phyloP scores from a whole-genome alignment of 2,113 vertebrate species.

The Heterotilapia buettikoferi region DNA sequence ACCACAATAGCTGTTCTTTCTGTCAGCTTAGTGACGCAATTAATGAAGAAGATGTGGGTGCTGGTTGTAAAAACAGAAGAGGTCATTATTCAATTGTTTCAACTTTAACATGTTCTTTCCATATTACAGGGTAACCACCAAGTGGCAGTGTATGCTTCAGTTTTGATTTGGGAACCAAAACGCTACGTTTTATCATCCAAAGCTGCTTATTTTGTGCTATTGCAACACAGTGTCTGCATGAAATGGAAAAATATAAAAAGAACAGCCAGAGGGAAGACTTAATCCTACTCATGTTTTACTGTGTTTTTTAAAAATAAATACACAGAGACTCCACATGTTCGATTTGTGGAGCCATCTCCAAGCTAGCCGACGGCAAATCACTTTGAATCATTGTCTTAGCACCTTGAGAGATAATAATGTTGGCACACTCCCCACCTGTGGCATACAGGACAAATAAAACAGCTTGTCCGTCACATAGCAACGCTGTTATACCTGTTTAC shows the following conservation, averaged over 20 bases:
- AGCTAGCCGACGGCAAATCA: background rate
- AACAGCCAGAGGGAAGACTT: background rate
- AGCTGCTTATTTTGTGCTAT: background rate
- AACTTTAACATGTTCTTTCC: background rate
- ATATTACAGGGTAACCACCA: background rate
- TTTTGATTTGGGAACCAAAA: background rate
- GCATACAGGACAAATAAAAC: background rate
- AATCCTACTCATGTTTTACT: background rate
- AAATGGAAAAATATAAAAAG: background rate
- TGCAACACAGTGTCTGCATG: background rate
- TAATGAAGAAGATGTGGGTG: background rate
- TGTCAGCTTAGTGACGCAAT: background rate
- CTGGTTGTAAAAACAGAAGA: background rate
- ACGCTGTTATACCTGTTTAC: constrained; percentile 8
- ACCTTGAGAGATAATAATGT: background rate
- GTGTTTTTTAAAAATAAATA: background rate
- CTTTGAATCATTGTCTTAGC: background rate
- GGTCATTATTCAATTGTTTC: background rate
- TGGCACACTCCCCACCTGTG: background rate
- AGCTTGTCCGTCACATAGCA: constrained; percentile 8
- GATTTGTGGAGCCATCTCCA: background rate
- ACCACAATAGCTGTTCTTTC: background rate
- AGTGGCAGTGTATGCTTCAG: constrained; percentile 44
- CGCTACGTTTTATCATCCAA: background rate
- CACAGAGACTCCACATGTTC: background rate